Evolutionary conservation across 2,113 vertebrate genomes (phyloP).

Genomic region (Acanthisitta chloris): DNA sequence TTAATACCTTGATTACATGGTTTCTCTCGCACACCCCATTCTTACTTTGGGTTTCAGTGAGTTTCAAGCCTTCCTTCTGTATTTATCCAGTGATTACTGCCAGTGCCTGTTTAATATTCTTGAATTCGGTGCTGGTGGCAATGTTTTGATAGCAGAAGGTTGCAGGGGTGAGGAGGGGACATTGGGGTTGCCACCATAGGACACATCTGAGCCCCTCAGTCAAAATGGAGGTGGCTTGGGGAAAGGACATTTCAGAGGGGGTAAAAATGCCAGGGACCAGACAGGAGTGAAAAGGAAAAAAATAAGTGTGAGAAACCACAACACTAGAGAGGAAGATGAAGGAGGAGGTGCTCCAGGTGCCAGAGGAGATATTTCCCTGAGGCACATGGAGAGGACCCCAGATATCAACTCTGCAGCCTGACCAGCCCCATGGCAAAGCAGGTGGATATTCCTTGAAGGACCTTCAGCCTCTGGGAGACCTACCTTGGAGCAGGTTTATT

Average conservation of each 20-base stretch:
- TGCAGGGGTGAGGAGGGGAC: no score
- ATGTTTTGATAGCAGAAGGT: fast-evolving
- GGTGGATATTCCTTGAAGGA: background rate
- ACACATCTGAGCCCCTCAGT: background rate
- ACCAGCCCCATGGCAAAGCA: background rate
- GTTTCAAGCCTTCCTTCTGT: background rate
- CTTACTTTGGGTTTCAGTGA: background rate
- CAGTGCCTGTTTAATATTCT: background rate
- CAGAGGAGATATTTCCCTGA: background rate
- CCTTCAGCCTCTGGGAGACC: background rate
- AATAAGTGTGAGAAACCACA: background rate
- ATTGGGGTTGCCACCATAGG: background rate
- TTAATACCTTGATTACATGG: fast-evolving
- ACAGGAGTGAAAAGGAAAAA: background rate
- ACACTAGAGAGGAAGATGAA: background rate
- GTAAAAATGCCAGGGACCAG: background rate
- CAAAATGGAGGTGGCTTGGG: fast-evolving
- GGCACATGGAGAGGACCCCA: background rate
- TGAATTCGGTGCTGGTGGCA: background rate
- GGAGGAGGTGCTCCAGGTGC: background rate
- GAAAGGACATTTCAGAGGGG: background rate
- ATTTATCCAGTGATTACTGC: background rate
- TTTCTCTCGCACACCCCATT: fast-evolving
- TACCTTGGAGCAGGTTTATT: fast-evolving
- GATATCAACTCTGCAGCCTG: background rate